Evolutionary conservation across 2,113 vertebrate genomes (phyloP).

Genomic region (Anolis sagrei): DNA sequence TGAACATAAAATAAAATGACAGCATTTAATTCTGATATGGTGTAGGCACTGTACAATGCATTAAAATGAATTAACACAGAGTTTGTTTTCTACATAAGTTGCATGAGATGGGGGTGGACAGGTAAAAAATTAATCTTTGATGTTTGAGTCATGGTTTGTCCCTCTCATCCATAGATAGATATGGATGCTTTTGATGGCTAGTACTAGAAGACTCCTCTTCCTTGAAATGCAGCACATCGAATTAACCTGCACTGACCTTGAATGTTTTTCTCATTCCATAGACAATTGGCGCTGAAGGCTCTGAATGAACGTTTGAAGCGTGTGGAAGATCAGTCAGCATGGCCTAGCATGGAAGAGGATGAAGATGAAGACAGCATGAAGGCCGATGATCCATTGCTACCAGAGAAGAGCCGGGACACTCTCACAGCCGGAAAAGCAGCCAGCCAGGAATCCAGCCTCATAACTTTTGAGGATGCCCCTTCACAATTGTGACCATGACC

Average conservation of each 20-base stretch:
- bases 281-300: slow-evolving; percentile 96
- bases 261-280: slow-evolving; percentile 60
- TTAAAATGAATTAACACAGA: not conserved
- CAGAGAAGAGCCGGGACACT: slow-evolving; percentile 67
- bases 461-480: slow-evolving; percentile 91
- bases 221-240: not conserved
- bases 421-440: slow-evolving; percentile 59
- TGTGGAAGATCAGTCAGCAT: slow-evolving; percentile 93
- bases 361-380: slow-evolving; percentile 88
- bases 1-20: not conserved
- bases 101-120: not conserved
- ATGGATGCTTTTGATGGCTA: not conserved
- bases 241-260: not conserved
- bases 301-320: slow-evolving; percentile 95
- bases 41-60: not conserved
- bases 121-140: not conserved
- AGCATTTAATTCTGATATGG: not conserved
- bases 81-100: not conserved
- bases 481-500: slow-evolving; percentile 80
- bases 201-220: not conserved
- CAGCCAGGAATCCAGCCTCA: slow-evolving; percentile 87
- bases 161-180: not conserved
- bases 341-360: slow-evolving; percentile 98
- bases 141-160: not conserved
- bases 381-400: slow-evolving; percentile 77